Percentiles rank a stretch among this genome's conserved stretches.
These are phyloP conservation scores for Poeciliopsis prolifica DNA, from an alignment of 2,113 vertebrate species.

Conservation along the genomic window DNA sequence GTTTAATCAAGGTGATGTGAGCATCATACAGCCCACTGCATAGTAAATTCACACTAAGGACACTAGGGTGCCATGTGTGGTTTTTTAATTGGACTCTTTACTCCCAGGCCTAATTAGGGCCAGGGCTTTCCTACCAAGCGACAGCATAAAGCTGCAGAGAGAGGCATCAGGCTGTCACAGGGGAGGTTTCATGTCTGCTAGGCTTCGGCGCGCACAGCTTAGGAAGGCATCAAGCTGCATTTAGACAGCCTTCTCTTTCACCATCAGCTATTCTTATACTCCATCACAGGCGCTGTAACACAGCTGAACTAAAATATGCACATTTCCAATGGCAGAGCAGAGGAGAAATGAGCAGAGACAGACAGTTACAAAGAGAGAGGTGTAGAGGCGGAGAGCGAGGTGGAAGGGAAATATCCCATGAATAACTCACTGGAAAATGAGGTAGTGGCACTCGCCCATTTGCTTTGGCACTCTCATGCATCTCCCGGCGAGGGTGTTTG, in stretches of 20 bases:
- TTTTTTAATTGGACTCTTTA: constrained; percentile 69
- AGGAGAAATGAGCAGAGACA: constrained; percentile 54
- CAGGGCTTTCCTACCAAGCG: constrained; percentile 55
- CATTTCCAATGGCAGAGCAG: constrained; percentile 64
- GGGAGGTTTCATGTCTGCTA: constrained; percentile 72
- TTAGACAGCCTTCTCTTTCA: constrained; percentile 75
- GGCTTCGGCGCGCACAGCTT: constrained; percentile 67
- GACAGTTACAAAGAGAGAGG: constrained; percentile 57
- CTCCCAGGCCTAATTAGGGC: constrained; percentile 74
- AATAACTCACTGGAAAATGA: constrained; percentile 96
- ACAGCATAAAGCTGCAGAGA: constrained; percentile 62
- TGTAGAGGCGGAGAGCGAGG: constrained; percentile 58
- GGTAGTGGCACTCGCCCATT: constrained; percentile 96
- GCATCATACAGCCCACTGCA: constrained; percentile 14
- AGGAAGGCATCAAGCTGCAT: constrained; percentile 73
- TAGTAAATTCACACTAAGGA: constrained; percentile 46
- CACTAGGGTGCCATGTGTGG: constrained; percentile 56
- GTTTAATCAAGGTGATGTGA: constrained; percentile 28
- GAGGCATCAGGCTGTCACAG: constrained; percentile 69
- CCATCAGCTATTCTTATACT: constrained; percentile 77
- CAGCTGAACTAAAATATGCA: constrained; percentile 77
- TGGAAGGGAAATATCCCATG: constrained; percentile 51
- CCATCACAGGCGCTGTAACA: constrained; percentile 76
- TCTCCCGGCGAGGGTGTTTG: constrained; percentile 95
- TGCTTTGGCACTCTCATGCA: constrained; percentile 98